phyloP scores from a whole-genome alignment of 2,888 invertebrate genomes.

The Pegoplata infirma region DNA sequence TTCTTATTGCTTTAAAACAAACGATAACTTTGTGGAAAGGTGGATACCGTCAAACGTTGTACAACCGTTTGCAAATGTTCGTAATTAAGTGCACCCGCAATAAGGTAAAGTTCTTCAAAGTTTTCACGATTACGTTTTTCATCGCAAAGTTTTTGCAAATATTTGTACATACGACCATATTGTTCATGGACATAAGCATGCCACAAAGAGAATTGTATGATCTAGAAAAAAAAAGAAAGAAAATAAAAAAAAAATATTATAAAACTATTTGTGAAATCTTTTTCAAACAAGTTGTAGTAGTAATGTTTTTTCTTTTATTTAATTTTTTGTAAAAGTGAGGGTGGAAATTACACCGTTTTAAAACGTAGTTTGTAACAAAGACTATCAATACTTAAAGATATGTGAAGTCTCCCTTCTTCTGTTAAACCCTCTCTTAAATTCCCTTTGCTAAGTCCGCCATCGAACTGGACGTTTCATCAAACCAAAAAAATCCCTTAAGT shows the following conservation, averaged over 20 bases:
- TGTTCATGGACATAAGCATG: conserved; percentile 89
- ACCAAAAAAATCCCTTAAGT: too few species aligned
- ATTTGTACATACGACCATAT: conserved; percentile 89
- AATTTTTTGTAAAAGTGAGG: neutral
- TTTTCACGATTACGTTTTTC: conserved; percentile 88
- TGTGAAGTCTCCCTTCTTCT: too few species aligned
- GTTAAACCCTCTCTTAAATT: too few species aligned
- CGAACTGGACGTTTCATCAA: too few species aligned
- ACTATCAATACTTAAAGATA: too few species aligned
- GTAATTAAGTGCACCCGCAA: conserved; percentile 72
- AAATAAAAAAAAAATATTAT: conserved; percentile 13
- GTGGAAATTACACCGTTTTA: conserved; percentile 32
- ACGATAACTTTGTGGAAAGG: conserved; percentile 75
- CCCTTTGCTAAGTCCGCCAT: too few species aligned
- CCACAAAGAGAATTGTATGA: conserved; percentile 88
- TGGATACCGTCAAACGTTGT: conserved; percentile 72
- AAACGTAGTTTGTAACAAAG: too few species aligned
- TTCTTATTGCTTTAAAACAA: conserved; percentile 73
- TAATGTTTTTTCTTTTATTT: too few species aligned
- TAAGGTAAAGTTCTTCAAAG: conserved; percentile 74
- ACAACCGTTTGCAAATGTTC: conserved; percentile 72
- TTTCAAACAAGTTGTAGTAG: neutral
- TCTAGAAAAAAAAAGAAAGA: too few species aligned
- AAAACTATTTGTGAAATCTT: conserved; percentile 16
- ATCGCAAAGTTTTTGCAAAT: conserved; percentile 87